A percentile compares a stretch with the other conserved stretches of the same genome.
Evolutionary conservation across 2,113 vertebrate genomes (phyloP).

Genomic region (Melanostigma gelatinosum): DNA sequence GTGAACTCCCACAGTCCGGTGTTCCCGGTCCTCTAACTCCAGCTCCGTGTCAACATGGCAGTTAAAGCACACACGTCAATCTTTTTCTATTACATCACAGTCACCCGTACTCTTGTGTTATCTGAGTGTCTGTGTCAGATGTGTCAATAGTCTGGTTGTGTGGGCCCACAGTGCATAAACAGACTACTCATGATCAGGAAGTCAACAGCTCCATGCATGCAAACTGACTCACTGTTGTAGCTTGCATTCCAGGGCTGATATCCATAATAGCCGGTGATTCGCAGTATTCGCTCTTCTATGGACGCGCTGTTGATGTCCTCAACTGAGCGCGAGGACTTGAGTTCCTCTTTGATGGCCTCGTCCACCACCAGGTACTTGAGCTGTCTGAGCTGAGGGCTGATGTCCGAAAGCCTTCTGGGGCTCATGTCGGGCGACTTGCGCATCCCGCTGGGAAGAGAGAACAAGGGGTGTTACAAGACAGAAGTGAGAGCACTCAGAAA

Average conservation of each 20-base stretch:
- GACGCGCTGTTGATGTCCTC: constrained; percentile 93
- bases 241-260: constrained; percentile 94
- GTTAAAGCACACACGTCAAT: background rate
- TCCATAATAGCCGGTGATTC: constrained; percentile 96
- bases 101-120: background rate
- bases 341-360: constrained; percentile 93
- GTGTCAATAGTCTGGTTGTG: background rate
- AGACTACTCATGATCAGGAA: background rate
- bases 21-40: background rate
- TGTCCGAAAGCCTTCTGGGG: constrained; percentile 95
- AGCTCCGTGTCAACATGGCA: background rate
- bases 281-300: constrained; percentile 92
- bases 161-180: background rate
- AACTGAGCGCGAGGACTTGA: constrained; percentile 94
- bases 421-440: constrained; percentile 93
- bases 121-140: background rate
- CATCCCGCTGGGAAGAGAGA: constrained; percentile 87
- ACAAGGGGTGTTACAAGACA: constrained; percentile 46
- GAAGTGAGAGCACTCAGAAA: constrained; percentile 5
- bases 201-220: background rate
- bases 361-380: constrained; percentile 95
- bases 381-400: constrained; percentile 96
- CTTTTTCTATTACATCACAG: background rate
- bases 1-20: background rate
- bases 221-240: constrained; percentile 87